Evolutionary conservation across 35 echinoderm and acorn worm genomes (phyloP).

Genomic region (Strongylocentrotus purpuratus): DNA sequence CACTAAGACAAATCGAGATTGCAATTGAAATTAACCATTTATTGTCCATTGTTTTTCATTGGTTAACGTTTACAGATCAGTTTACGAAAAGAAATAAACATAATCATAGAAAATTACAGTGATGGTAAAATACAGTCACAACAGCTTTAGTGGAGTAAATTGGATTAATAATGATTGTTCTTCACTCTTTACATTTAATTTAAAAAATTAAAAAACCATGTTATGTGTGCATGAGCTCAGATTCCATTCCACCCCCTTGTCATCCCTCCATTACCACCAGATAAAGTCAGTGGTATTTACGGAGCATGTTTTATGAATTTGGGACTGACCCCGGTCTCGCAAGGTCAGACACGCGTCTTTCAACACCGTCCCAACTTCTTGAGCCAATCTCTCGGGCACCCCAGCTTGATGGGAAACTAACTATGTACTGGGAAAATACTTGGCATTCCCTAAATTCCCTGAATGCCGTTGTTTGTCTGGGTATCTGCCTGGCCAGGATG

Average conservation of each 20-base stretch:
- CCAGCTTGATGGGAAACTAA: background rate
- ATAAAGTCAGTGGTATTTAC: background rate
- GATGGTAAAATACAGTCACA: too few species aligned
- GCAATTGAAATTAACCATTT: too few species aligned
- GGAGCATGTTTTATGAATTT: constrained; percentile 14
- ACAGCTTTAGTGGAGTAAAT: too few species aligned
- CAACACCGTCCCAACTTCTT: background rate
- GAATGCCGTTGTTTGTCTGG: constrained; percentile 3
- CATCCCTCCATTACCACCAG: background rate
- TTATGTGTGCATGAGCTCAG: background rate
- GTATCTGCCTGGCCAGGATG: background rate
- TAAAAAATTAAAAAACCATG: too few species aligned
- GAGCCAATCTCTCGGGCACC: background rate
- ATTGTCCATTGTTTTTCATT: too few species aligned
- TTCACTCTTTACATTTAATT: too few species aligned
- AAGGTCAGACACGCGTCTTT: background rate
- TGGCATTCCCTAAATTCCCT: background rate
- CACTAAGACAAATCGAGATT: too few species aligned
- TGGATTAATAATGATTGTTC: too few species aligned
- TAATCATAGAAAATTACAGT: too few species aligned
- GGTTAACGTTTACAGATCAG: too few species aligned
- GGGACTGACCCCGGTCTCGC: background rate
- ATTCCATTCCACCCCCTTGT: background rate
- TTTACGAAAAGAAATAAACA: too few species aligned
- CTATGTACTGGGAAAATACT: constrained; percentile 22